Evolutionary conservation across 2,888 invertebrate genomes (phyloP).

Genomic region (Pherbina coryleti): DNA sequence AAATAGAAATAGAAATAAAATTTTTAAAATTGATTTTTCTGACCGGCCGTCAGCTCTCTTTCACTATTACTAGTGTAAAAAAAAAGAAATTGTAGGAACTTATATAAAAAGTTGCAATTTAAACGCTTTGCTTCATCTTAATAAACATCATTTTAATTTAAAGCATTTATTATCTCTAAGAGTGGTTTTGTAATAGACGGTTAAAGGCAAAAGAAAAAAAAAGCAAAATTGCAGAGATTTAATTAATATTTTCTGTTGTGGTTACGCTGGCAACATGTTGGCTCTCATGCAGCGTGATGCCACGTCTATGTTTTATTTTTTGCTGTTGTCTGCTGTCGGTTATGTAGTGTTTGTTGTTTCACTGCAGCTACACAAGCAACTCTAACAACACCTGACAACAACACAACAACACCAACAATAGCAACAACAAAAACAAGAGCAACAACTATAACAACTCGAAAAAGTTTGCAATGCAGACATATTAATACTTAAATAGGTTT

Average conservation of each 20-base stretch:
- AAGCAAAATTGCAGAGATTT: background rate
- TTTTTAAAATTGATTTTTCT: no score
- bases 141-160: no score
- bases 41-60: no score
- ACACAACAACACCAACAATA: constrained; percentile 8
- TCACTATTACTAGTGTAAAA: no score
- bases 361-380: background rate
- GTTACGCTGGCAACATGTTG: background rate
- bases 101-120: no score
- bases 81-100: no score
- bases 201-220: background rate
- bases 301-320: background rate
- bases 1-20: no score
- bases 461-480: constrained; percentile 27
- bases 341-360: background rate
- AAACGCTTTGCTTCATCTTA: no score
- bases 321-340: constrained; percentile 5
- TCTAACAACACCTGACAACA: background rate
- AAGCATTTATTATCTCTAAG: no score
- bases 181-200: no score
- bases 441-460: constrained; percentile 11
- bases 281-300: background rate
- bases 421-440: constrained; percentile 11
- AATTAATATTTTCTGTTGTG: constrained; percentile 27
- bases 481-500: constrained; percentile 39